Evolutionary conservation across 2,888 invertebrate species (phyloP), one percentile per base, ranked within the genome.

Genomic region (Apotomis betuletana): DNA sequence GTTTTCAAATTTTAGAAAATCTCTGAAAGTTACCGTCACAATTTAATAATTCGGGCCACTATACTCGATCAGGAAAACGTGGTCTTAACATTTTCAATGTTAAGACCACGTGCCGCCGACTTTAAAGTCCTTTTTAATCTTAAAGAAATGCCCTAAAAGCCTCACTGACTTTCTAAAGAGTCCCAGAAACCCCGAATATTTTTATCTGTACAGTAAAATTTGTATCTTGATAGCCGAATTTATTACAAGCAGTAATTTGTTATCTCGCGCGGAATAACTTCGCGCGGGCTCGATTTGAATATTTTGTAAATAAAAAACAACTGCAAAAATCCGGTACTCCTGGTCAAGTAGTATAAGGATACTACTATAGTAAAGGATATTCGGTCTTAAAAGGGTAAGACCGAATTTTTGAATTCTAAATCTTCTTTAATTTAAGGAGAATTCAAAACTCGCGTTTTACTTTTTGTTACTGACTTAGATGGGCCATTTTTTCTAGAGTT

Each of bases 201-300:
- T 70, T 71, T 71, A 65, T 61, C 49, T 51, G 70, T 49, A 61
- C 55, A 51, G 49, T 70, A 60, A 70, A 63, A 60, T 54, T 65
- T 54, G 54, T 54, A 36, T 52, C 65, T 55, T 61, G 55, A 65
- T 65, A 58, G 49, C 67, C 4, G 44, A 61, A 67, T 61, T 71
- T 71, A 71, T 67, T 57, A 12, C 71, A 49, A 36, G 70, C 67
- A 44, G 57, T 67, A 57, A 67, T 67, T 71, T 57, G 71, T 67
- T 61, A 67, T 70, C 65, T 61, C 38, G 60, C 8, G 15, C 38
- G 13, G 12, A 52, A 59, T 51, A 13, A 36, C 51, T 67, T 68
- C 44, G 59, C 13, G 27, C 12, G 36, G 49, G n/a, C 27, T 54
- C 44, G 59, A 70, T 60, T 65, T 59, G 36, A 70, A 65, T 59